phyloP scores from a whole-genome alignment of 64 coral and sea anemone genomes.

The Montipora foliosa region DNA sequence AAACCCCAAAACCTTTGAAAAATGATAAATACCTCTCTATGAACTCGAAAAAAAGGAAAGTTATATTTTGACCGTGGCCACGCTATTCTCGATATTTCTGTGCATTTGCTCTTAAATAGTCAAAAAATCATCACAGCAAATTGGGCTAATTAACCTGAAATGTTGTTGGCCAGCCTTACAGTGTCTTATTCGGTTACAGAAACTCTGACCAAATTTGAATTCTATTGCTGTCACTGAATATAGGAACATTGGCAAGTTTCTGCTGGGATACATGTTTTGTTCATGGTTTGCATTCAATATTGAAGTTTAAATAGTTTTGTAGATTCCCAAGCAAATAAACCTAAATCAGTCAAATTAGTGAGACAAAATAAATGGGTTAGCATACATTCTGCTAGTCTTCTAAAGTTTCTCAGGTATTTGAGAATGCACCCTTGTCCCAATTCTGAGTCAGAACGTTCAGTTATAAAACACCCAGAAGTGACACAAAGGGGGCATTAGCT shows the following conservation, averaged over 20 bases:
- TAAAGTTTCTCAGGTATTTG: neutral
- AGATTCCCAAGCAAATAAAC: neutral
- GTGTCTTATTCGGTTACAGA: neutral
- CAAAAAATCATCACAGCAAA: neutral
- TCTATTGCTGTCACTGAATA: neutral
- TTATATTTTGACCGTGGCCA: too few relatives aligned
- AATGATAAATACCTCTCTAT: too few relatives aligned
- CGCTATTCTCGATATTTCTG: too few relatives aligned
- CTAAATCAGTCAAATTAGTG: neutral
- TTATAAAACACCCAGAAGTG: neutral
- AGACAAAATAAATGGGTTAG: neutral
- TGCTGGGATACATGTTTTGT: too few relatives aligned
- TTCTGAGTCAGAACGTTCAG: neutral
- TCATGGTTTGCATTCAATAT: neutral
- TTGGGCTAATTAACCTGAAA: neutral
- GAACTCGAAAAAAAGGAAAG: too few relatives aligned
- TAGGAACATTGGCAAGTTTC: neutral
- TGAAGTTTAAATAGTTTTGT: neutral
- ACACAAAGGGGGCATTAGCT: neutral
- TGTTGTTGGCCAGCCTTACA: neutral
- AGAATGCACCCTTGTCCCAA: too few relatives aligned
- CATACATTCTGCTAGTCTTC: neutral
- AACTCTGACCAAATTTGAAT: neutral
- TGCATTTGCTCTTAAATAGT: too few relatives aligned
- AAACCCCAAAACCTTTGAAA: too few relatives aligned